phyloP scores from a whole-genome alignment of 1,140 invertebrate species.

The Lamellibrachia luymesi region DNA sequence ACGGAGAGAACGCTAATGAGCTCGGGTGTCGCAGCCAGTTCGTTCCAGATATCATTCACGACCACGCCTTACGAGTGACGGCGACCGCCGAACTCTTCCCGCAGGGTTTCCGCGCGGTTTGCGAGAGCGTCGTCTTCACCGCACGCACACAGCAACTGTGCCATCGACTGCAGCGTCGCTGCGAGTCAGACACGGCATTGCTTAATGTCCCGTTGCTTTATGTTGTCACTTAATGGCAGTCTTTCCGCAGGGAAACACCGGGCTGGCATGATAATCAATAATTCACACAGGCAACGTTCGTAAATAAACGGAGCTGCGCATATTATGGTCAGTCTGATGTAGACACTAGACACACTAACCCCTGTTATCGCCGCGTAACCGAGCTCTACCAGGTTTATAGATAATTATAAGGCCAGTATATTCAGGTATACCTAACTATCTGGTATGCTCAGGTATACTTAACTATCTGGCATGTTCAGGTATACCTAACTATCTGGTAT shows the following conservation, averaged over 20 bases:
- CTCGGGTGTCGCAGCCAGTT: neutral
- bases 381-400: neutral
- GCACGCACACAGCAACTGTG: neutral
- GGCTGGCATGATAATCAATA: neutral
- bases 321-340: neutral
- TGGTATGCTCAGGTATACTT: no score
- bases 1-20: neutral
- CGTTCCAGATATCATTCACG: neutral
- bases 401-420: no score
- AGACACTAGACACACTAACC: neutral
- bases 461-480: no score
- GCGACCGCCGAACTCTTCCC: neutral
- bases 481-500: no score
- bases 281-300: neutral
- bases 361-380: neutral
- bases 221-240: neutral
- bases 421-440: no score
- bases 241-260: neutral
- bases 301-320: neutral
- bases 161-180: neutral
- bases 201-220: neutral
- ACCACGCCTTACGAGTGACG: neutral
- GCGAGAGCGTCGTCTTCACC: neutral
- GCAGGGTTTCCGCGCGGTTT: neutral
- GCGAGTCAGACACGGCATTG: no score